Percentiles rank a stretch among this genome's conserved stretches.
These are phyloP conservation scores for Ornithorhynchus anatinus DNA, from an alignment of 2,113 vertebrate genomes.

Conservation along the genomic window DNA sequence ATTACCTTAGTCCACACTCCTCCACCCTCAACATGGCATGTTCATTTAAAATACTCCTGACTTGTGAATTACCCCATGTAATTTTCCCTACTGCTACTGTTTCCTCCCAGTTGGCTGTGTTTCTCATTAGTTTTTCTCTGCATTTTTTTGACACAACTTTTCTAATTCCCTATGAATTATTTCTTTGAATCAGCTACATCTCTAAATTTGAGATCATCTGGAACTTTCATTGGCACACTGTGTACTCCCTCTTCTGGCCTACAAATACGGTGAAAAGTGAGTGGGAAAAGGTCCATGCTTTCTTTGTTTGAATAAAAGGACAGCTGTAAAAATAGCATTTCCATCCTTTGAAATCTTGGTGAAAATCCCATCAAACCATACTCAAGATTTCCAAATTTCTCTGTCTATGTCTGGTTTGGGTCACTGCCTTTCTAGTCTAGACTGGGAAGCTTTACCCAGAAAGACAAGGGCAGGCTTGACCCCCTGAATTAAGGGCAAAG, in stretches of 20 bases:
- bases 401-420: not conserved
- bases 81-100: not conserved
- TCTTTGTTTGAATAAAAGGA: slow-evolving; percentile 6
- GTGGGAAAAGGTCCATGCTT: not conserved
- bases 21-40: too few relatives aligned
- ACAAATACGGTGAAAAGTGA: not conserved
- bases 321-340: not conserved
- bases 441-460: not conserved
- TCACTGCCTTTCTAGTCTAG: slow-evolving; percentile 6
- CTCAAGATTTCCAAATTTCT: slow-evolving; percentile 1
- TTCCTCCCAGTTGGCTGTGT: not conserved
- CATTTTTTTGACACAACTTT: not conserved
- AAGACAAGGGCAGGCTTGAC: not conserved
- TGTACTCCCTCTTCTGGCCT: not conserved
- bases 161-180: not conserved
- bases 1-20: too few relatives aligned
- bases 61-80: not conserved
- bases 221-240: not conserved
- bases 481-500: slow-evolving; percentile 8
- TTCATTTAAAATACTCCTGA: too few relatives aligned
- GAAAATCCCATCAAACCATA: not conserved
- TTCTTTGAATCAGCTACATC: not conserved
- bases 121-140: slow-evolving; percentile 13
- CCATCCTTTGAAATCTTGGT: not conserved
- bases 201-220: not conserved